Evolutionary conservation across 2,888 invertebrate species (phyloP), one percentile per base, ranked within the genome.

Genomic region (Patella ulyssiponensis): DNA sequence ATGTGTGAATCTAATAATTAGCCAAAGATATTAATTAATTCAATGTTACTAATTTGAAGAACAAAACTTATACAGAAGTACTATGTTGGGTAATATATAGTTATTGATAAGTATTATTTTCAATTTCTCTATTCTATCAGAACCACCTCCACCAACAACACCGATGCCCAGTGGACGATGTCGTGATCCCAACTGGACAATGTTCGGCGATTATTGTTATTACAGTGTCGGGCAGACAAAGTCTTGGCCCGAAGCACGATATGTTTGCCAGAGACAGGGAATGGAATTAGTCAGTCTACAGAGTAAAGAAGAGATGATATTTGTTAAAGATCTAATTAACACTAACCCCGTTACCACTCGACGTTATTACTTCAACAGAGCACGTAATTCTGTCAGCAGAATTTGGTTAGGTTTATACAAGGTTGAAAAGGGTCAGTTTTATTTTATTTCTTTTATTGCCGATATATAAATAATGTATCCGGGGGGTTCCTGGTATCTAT

Each of bases 241-340:
- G 27, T 76, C 78, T 4, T 78, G 78, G 78, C 76, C 78, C 1
- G 78, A 78, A 44, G 76, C 78, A 17, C 69, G 76, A 15, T 75
- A 69, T 27, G 51, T 73, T 7, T 78, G 78, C 23, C 53, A 33
- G 69, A 64, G 69, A 17, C 53, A n/a, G 17, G 75, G 78, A 33
- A 73, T 54, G 12, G 73, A 73, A 12, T 73, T 78, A 11, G 72
- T 69, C n/a, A 76, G 76, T 69, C 51, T 78, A 44, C 73, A 76
- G 20, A 73, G 56, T 54, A 54, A 52, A 27, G 12, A 33, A 2
- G 74, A 74, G 9, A 20, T 74, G 5, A 27, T 53, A 17, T 73
- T 73, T 23, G 53, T 56, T 1, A 53, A 73, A 14, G 14, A 73
- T 11, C 17, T 56, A 1, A 23, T 53, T 17, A 44, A n/a, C 11